A percentile compares a stretch with the other conserved stretches of the same genome.
phyloP scores from a whole-genome alignment of 2,888 invertebrate genomes.

The Aromia moschata region DNA sequence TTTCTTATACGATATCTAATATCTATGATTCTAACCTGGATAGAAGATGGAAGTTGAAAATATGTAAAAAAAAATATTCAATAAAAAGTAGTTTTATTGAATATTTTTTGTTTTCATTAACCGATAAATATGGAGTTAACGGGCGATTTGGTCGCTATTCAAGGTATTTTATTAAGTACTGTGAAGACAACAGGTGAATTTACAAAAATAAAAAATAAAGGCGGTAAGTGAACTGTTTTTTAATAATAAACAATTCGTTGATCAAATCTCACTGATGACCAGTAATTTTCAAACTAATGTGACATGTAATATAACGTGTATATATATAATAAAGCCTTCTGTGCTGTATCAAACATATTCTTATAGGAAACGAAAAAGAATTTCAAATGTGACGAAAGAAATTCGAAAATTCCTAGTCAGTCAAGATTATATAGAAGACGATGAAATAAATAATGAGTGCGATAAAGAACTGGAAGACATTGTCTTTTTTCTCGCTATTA shows the following conservation, averaged over 20 bases:
- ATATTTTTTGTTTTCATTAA: too few species aligned
- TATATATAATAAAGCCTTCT: background rate
- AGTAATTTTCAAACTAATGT: background rate
- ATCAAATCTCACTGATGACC: too few species aligned
- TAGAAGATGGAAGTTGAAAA: too few species aligned
- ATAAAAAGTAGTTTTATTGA: too few species aligned
- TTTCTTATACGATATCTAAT: too few species aligned
- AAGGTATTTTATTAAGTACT: constrained; percentile 51
- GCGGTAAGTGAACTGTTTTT: constrained; percentile 46
- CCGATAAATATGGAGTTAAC: constrained; percentile 56
- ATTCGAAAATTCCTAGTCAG: constrained; percentile 41
- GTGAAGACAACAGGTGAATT: constrained; percentile 50
- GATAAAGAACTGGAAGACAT: constrained; percentile 48
- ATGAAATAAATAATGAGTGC: constrained; percentile 34
- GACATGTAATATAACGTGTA: background rate
- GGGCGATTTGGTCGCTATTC: constrained; percentile 52
- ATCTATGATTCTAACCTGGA: too few species aligned
- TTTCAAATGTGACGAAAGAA: constrained; percentile 41
- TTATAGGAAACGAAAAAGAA: constrained; percentile 26
- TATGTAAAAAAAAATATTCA: too few species aligned
- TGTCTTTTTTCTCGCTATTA: constrained; percentile 53
- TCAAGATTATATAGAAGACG: constrained; percentile 44
- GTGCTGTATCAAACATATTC: background rate
- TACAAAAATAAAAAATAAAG: constrained; percentile 53
- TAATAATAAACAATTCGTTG: background rate